Evolutionary conservation across 2,113 vertebrate genomes (phyloP), one percentile per base, ranked within the genome.

Genomic region (Embiotoca jacksoni): DNA sequence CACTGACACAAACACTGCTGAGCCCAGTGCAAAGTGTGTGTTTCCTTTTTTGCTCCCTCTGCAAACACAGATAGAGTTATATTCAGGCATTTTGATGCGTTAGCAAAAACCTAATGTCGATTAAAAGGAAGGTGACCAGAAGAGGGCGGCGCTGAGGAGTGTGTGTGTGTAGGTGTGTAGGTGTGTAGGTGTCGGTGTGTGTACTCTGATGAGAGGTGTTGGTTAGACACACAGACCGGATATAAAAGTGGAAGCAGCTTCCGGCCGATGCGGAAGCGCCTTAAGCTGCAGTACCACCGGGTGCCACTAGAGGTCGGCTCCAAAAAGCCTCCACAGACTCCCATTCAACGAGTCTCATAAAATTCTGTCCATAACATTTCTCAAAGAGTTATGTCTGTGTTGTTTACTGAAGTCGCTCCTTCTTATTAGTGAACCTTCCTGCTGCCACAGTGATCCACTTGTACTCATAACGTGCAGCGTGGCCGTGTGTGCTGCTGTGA

Each of bases 81-180:
- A 61, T 63, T 58, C 23, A 79, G 37, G 32, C 60, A 13, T 56
- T 80, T 75, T 36, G 16, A 57, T 56, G n/a, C 37, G n/a, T 79
- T 66, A 71, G 49, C 72, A 67, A 47, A 73, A 73, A 23, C 7
- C 31, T 14, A 41, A 57, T 15, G 44, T 11, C 10, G 23, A 23
- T 23, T 23, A 23, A 23, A 47, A 54, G 0, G 7, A 37, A 32
- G 23, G 15, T 46, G 63, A 49, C 86, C 90, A 90, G 73, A 14
- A 85, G 91, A 85, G 84, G 88, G 86, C 78, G 31, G 50, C 37
- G 69, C 68, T 33, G 57, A 73, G 3, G 58, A 35, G 58, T 36
- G 23, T 35, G 33, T 39, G 13, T 71, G 30, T 70, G 57, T 31
- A 7, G 15, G 1, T 37, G 30, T 70, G 57, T 31, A 7, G 15